These are phyloP conservation scores for Anableps anableps DNA, from an alignment of 2,797 vertebrate species.

Conservation along the genomic window DNA sequence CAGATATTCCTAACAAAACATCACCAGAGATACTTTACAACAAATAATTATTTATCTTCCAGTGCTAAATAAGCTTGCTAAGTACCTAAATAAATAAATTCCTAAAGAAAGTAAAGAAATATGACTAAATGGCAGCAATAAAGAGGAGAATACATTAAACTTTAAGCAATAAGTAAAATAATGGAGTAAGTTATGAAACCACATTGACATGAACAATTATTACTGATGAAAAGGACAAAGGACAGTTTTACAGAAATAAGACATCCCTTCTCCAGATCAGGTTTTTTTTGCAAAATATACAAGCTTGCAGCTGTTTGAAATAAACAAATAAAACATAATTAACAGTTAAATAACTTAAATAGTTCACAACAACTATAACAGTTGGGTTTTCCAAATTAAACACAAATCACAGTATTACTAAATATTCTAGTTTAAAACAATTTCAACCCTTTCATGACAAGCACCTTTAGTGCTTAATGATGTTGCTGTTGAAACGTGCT, in stretches of 20 bases:
- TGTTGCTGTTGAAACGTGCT: background rate
- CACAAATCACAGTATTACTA: background rate
- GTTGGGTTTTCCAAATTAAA: no score
- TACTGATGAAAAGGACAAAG: background rate
- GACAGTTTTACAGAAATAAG: background rate
- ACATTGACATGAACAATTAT: background rate
- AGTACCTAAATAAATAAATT: background rate
- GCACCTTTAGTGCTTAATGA: background rate
- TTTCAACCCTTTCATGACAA: background rate
- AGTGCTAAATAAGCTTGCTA: background rate
- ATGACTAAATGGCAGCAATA: background rate
- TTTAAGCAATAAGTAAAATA: background rate
- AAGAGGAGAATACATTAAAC: background rate
- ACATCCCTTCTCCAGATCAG: background rate
- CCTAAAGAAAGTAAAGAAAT: background rate
- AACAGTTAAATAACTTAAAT: no score
- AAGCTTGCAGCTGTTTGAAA: background rate
- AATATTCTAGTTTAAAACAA: background rate
- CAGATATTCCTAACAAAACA: background rate
- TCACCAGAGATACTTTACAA: constrained; percentile 1
- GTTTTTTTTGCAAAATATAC: background rate
- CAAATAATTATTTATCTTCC: background rate
- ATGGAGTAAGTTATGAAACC: background rate
- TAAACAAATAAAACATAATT: background rate
- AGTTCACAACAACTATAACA: no score